These are phyloP conservation scores for Phalanger gymnotis DNA, from an alignment of 2,797 vertebrate genomes.

Conservation along the genomic window DNA sequence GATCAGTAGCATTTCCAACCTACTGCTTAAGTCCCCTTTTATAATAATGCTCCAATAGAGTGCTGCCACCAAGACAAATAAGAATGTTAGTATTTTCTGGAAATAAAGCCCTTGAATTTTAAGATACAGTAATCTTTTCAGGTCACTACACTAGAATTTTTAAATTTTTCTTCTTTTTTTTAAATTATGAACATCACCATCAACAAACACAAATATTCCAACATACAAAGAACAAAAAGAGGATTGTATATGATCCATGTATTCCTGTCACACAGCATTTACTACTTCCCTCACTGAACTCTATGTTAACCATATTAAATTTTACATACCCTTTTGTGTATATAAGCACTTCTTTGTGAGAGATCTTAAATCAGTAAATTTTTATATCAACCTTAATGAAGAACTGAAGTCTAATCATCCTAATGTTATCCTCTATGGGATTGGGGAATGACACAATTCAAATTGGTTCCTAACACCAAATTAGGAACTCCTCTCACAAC, in stretches of 20 bases:
- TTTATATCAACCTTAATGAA: background rate
- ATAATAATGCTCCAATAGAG: background rate
- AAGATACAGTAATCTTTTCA: background rate
- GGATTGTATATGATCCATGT: background rate
- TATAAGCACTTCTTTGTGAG: background rate
- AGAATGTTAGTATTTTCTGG: background rate
- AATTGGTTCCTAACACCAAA: background rate
- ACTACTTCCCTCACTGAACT: background rate
- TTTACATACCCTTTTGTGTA: background rate
- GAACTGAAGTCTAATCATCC: background rate
- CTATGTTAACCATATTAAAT: background rate
- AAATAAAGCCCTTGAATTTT: background rate
- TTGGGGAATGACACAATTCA: background rate
- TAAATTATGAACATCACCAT: background rate
- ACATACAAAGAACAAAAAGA: background rate
- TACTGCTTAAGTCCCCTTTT: background rate
- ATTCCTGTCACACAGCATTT: background rate
- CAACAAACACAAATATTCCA: background rate
- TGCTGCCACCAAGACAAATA: background rate
- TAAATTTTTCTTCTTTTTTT: background rate
- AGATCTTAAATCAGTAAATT: background rate
- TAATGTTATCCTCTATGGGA: background rate
- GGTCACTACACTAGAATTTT: background rate
- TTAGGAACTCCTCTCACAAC: background rate
- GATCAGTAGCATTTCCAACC: background rate